Conservation (phyloP, 2,888 invertebrate genomes). For the Tinea semifulvella region DNA sequence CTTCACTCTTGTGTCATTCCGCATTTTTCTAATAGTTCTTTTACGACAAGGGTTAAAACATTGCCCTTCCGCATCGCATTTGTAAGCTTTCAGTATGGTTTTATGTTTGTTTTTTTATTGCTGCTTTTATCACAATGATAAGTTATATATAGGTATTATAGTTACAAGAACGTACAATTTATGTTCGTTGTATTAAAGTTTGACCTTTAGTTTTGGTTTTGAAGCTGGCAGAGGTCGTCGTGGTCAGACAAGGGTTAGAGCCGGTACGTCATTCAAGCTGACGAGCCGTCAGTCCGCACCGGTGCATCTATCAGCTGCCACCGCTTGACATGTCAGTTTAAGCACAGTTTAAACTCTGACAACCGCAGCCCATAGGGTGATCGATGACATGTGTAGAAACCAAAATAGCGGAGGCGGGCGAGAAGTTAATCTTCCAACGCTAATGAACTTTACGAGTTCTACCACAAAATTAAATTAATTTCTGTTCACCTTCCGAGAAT, state of each 20-base stretch:
- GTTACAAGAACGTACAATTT: not conserved
- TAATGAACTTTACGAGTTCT: slow-evolving; percentile 28
- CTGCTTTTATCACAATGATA: not conserved
- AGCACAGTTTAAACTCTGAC: slow-evolving; percentile 48
- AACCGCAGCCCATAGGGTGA: slow-evolving; percentile 39
- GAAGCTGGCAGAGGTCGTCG: slow-evolving; percentile 5
- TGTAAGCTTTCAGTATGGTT: slow-evolving; percentile 7
- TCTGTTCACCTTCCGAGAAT: slow-evolving; percentile 4
- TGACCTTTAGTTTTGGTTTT: slow-evolving; percentile 1
- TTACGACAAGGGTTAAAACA: slow-evolving; percentile 2
- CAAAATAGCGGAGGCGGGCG: slow-evolving; percentile 36
- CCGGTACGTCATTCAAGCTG: slow-evolving; percentile 19
- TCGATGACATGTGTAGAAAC: slow-evolving; percentile 44
- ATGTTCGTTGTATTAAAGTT: not conserved
- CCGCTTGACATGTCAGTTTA: slow-evolving; percentile 31
- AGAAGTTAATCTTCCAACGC: slow-evolving; percentile 37
- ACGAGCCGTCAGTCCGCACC: slow-evolving; percentile 35
- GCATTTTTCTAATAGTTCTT: slow-evolving; percentile 7
- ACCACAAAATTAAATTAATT: slow-evolving; percentile 11
- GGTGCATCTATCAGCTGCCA: slow-evolving; percentile 52
- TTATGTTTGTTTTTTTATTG: not conserved
- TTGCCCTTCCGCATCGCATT: slow-evolving; percentile 3
- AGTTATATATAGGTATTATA: not conserved
- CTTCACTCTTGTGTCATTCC: slow-evolving; percentile 16
- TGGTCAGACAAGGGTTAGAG: not conserved